Evolutionary conservation across 2,888 invertebrate species (phyloP).

Genomic region (Trissolcus japonicus): DNA sequence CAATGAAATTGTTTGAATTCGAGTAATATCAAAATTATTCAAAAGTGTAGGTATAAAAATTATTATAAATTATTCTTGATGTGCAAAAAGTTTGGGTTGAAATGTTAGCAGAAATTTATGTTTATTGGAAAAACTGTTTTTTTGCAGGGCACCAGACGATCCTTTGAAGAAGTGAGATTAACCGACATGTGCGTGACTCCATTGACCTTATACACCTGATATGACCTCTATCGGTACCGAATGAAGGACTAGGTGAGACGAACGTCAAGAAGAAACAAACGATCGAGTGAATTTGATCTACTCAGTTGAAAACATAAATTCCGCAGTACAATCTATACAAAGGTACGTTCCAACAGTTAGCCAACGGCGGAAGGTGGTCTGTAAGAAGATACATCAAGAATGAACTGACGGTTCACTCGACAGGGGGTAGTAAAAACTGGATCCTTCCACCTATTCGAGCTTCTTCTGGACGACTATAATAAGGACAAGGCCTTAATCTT

Average conservation of each 20-base stretch:
- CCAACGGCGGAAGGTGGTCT: constrained; percentile 67
- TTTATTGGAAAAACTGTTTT: constrained; percentile 34
- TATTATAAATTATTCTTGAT: neutral
- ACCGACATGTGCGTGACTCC: constrained; percentile 41
- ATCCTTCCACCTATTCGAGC: constrained; percentile 67
- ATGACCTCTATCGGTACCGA: constrained; percentile 63
- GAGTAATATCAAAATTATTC: neutral
- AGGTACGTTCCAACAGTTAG: constrained; percentile 61
- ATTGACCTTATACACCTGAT: constrained; percentile 58
- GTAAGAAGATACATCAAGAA: constrained; percentile 73
- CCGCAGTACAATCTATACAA: constrained; percentile 71
- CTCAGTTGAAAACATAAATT: constrained; percentile 63
- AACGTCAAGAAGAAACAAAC: constrained; percentile 59
- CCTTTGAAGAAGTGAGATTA: constrained; percentile 38
- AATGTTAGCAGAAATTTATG: constrained; percentile 41
- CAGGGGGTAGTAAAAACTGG: constrained; percentile 71
- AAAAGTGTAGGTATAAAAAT: no score
- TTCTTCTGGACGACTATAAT: constrained; percentile 66
- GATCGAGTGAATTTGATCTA: constrained; percentile 61
- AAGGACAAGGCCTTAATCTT: constrained; percentile 72
- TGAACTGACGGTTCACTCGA: constrained; percentile 72
- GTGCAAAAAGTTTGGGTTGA: neutral
- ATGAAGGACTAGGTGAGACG: constrained; percentile 52
- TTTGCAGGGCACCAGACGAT: constrained; percentile 17
- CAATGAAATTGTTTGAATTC: neutral